Conservation (phyloP, 1,140 invertebrate species). For the Propsilocerus akamusi region DNA sequence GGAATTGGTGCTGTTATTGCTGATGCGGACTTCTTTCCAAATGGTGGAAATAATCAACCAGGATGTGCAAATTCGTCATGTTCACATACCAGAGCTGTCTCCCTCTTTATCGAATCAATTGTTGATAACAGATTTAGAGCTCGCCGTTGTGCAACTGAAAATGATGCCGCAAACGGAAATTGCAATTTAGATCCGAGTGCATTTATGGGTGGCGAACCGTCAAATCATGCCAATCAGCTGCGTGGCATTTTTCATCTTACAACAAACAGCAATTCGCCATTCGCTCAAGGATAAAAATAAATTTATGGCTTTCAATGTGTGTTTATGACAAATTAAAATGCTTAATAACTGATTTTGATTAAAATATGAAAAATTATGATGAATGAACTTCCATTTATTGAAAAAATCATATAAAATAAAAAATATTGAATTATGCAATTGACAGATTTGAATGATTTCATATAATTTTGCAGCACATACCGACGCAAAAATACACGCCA, state of each 20-base stretch:
- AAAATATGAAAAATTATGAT: no score
- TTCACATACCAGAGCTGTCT: constrained; percentile 24
- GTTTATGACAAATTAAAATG: no score
- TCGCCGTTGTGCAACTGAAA: constrained; percentile 6
- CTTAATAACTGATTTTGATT: no score
- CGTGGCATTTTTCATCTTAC: background rate
- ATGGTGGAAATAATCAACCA: constrained; percentile 29
- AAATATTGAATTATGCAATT: no score
- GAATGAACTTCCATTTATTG: no score
- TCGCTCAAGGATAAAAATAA: background rate
- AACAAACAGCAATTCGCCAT: background rate
- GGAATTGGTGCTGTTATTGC: constrained; percentile 20
- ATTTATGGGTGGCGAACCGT: background rate
- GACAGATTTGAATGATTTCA: no score
- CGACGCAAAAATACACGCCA: no score
- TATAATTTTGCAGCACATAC: no score
- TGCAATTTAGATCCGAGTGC: background rate
- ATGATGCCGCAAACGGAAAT: background rate
- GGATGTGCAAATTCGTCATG: constrained; percentile 29
- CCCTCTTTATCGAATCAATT: constrained; percentile 22
- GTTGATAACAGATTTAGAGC: constrained; percentile 8
- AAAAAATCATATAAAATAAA: no score
- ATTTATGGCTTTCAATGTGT: no score
- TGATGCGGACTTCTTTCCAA: constrained; percentile 31
- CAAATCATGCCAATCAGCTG: background rate